These are phyloP conservation scores for Osmerus mordax DNA, from an alignment of 2,113 vertebrate genomes.

Conservation along the genomic window DNA sequence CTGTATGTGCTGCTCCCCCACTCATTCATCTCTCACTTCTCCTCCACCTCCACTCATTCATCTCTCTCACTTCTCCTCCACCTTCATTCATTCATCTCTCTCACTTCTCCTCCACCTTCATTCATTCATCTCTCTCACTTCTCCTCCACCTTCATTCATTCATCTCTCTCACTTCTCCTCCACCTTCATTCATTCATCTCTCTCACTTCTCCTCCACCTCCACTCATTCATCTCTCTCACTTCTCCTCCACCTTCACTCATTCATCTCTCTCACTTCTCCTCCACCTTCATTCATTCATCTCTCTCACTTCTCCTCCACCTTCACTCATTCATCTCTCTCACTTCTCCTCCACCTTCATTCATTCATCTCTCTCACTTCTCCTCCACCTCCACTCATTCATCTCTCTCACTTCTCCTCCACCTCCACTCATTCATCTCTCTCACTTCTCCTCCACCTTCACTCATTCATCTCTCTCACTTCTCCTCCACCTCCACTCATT, in stretches of 20 bases:
- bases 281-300: background rate
- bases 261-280: too few relatives aligned
- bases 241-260: background rate
- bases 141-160: too few relatives aligned
- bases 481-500: slow-evolving; percentile 4
- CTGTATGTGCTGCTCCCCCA: background rate
- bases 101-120: too few relatives aligned
- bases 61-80: slow-evolving; percentile 27
- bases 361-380: too few relatives aligned
- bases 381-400: background rate
- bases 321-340: too few relatives aligned
- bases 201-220: slow-evolving; percentile 20
- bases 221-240: too few relatives aligned
- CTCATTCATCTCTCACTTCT: too few relatives aligned
- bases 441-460: background rate
- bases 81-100: too few relatives aligned
- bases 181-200: background rate
- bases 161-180: too few relatives aligned
- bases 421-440: background rate
- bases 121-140: slow-evolving; percentile 9
- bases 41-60: background rate
- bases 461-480: slow-evolving; percentile 9
- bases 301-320: slow-evolving; percentile 23
- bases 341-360: background rate
- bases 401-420: slow-evolving; percentile 26